Evolutionary conservation across 2,797 vertebrate species (phyloP), one percentile per base, ranked within the genome.

Genomic region (Enteromius unitaeniatus): DNA sequence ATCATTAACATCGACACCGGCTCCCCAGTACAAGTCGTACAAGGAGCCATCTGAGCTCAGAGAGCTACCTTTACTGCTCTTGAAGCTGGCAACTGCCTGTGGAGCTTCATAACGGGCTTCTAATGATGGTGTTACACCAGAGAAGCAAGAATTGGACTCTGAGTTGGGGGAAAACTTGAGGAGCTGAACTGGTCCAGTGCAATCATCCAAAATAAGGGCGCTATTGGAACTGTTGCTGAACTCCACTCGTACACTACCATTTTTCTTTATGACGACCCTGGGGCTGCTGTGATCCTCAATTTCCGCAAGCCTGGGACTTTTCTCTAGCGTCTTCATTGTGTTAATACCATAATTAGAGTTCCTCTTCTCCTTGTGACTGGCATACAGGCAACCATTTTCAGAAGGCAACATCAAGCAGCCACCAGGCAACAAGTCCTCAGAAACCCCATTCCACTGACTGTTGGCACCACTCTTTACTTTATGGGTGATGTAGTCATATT

Each of bases 21-120:
- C 90, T 37, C 96, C 96, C 97, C 97, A 98, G 0, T 97, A 96
- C 0, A 95, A 96, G 90, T 98, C 97, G 79, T 97, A 97, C 96
- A 97, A 97, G n/a, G 97, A 98, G 26, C 96, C 95, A 79, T 97
- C 96, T 0, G 97, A 98, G 89, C 97, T 98, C 53, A 97, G 91
- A 0, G 96, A 98, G 91, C 97, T 97, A 73, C 97, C 96, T 85
- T 97, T 96, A 90, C 97, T 98, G 81, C 95, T 97, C 65, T 93
- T 94, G 34, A 94, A 93, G 47, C 90, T 91, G 42, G 93, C 90
- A 75, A 94, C 93, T 0, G 91, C 76, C 1, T 89, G 87, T 0
- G 45, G 85, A 69, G 87, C 87, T 0, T 90, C 84, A 1, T 90
- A 81, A 81, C 88, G 85, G 0, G 87, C 78, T 76, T 95, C 94